Percentiles rank a stretch among this genome's conserved stretches.
These are phyloP conservation scores for Nymphicus hollandicus DNA, from an alignment of 2,113 vertebrate genomes.

Conservation along the genomic window DNA sequence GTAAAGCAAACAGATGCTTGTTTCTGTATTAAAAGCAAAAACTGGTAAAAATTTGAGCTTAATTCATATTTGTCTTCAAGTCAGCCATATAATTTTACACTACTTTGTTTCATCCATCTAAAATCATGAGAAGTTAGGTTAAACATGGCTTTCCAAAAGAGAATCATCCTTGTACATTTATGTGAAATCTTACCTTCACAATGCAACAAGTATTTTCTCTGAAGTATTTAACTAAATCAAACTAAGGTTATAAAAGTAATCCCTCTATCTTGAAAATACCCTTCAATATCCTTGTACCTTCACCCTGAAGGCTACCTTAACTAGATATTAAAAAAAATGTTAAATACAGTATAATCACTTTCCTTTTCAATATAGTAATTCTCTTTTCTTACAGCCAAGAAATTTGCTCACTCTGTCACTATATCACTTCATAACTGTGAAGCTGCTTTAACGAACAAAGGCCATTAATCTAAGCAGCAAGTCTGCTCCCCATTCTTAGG, in stretches of 20 bases:
- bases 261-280: background rate
- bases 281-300: background rate
- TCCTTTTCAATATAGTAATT: background rate
- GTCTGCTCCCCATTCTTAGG: background rate
- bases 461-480: background rate
- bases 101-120: background rate
- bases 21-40: background rate
- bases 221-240: background rate
- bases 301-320: background rate
- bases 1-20: background rate
- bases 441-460: slow-evolving; percentile 11
- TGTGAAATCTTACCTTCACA: background rate
- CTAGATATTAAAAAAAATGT: background rate
- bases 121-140: background rate
- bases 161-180: background rate
- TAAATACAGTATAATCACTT: background rate
- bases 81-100: background rate
- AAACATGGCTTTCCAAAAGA: background rate
- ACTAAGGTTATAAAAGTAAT: background rate
- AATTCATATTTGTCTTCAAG: background rate
- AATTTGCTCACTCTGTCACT: background rate
- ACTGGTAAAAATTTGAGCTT: background rate
- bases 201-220: background rate
- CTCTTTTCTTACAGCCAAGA: background rate
- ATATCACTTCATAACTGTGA: background rate